These are phyloP conservation scores for Malthinus seriepunctatus DNA, from an alignment of 2,888 invertebrate species.

Conservation along the genomic window DNA sequence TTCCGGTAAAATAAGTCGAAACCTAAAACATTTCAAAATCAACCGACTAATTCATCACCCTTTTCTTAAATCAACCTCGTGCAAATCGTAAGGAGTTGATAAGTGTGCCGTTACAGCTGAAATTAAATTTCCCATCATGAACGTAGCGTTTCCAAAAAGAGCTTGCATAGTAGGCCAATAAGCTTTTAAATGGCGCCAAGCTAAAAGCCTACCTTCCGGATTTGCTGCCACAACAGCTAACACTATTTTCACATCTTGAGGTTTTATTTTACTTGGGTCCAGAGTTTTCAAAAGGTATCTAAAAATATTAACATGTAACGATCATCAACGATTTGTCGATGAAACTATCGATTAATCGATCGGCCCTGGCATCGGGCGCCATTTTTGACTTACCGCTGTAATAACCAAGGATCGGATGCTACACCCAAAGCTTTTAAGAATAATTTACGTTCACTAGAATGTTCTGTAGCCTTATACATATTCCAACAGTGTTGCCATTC, in stretches of 20 bases:
- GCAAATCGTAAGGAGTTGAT: slow-evolving; percentile 74
- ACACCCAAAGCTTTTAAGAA: slow-evolving; percentile 73
- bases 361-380: too few species aligned
- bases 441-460: slow-evolving; percentile 72
- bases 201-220: slow-evolving; percentile 68
- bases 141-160: slow-evolving; percentile 66
- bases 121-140: slow-evolving; percentile 66
- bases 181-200: slow-evolving; percentile 74
- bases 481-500: slow-evolving; percentile 83
- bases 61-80: slow-evolving; percentile 66
- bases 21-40: slow-evolving; percentile 43
- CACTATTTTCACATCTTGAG: slow-evolving; percentile 72
- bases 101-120: slow-evolving; percentile 68
- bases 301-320: slow-evolving; percentile 37
- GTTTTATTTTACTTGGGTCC: slow-evolving; percentile 69
- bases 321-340: not conserved
- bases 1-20: slow-evolving; percentile 54
- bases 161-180: slow-evolving; percentile 68
- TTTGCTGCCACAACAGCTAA: slow-evolving; percentile 75
- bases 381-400: slow-evolving; percentile 71
- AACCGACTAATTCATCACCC: not conserved
- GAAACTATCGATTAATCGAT: too few species aligned
- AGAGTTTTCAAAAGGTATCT: slow-evolving; percentile 77
- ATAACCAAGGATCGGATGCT: slow-evolving; percentile 77
- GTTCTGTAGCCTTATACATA: slow-evolving; percentile 66